Base-by-base conservation (phyloP, 2,113 vertebrate species). In the Lipophrys pholis region DNA sequence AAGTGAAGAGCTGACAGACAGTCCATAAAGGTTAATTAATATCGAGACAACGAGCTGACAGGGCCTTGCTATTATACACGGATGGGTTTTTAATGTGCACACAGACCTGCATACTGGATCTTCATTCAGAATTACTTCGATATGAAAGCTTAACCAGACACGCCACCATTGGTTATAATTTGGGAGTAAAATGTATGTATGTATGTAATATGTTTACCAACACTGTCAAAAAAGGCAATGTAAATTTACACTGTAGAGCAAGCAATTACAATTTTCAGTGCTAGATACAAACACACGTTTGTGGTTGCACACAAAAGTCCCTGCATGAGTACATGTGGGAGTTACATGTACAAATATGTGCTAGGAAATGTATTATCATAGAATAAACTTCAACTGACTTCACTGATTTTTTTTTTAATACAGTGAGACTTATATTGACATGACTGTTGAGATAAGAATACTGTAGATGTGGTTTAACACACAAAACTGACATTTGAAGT, bases 21-120 rank as follows among this genome's bases (percentile, higher is more conserved):
- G 91, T 89, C 84, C 90, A 92, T 91, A 86, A 92, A 92, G 90
- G 90, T 93, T 93, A 92, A 94, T 94, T 92, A 93, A 91, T 89
- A 93, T 79, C 84, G 83, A 91, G 85, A 77, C 80, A 85, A 73
- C 57, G 63, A 63, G 71, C 74, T 56, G 70, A 74, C 53, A 63
- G 79, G 76, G 72, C 42, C 57, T 76, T 35, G 81, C 76, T 82
- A 86, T 87, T 30, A 30, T 85, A 85, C 85, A 86, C 4, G 58
- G 66, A 79, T 66, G 78, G 74, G 87, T 84, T 81, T 91, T 84
- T 58, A 83, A 84, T 36, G 67, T 42, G 66, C 35, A 35, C 54
- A 54, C 50, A 52, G 35, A 12, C 42, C 30, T 49, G 40, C 64
- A 73, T 65, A 52, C 69, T 60, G n/a, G 21, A 53, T 59, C 36